phyloP scores from a whole-genome alignment of 2,888 invertebrate species.

The Aleiodes leptofemur region DNA sequence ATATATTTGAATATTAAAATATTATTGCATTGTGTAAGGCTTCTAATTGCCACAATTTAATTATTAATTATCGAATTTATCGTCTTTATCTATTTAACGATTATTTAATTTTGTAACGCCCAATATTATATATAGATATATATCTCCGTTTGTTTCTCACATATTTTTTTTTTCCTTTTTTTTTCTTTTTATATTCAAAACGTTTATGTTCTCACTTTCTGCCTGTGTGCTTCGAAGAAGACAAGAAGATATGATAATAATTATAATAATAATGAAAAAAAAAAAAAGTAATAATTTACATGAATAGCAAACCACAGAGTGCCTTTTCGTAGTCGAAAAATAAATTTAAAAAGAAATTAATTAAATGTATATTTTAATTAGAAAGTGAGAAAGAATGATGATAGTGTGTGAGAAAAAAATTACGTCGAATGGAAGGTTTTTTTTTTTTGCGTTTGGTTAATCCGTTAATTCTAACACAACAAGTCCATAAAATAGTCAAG shows the following conservation, averaged over 20 bases:
- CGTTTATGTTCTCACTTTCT: constrained; percentile 28
- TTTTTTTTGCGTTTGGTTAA: constrained; percentile 29
- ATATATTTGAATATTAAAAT: constrained; percentile 21
- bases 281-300: constrained; percentile 23
- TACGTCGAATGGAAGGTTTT: constrained; percentile 25
- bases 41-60: constrained; percentile 50
- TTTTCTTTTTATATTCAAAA: constrained; percentile 33
- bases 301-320: constrained; percentile 35
- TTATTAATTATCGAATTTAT: constrained; percentile 51
- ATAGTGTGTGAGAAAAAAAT: constrained; percentile 27
- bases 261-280: not conserved
- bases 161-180: constrained; percentile 25
- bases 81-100: constrained; percentile 57
- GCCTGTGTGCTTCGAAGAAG: constrained; percentile 30
- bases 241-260: constrained; percentile 15
- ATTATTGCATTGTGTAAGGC: constrained; percentile 42
- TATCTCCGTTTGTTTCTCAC: constrained; percentile 33
- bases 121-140: constrained; percentile 45
- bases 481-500: constrained; percentile 44
- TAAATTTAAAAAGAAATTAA: constrained; percentile 15
- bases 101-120: constrained; percentile 58
- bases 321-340: constrained; percentile 36
- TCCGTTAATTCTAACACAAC: constrained; percentile 22
- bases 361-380: constrained; percentile 25
- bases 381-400: constrained; percentile 10